A percentile compares a stretch with the other conserved stretches of the same genome.
Evolutionary conservation across 2,797 vertebrate species (phyloP).

Genomic region (Hypotaenidia philippensis): DNA sequence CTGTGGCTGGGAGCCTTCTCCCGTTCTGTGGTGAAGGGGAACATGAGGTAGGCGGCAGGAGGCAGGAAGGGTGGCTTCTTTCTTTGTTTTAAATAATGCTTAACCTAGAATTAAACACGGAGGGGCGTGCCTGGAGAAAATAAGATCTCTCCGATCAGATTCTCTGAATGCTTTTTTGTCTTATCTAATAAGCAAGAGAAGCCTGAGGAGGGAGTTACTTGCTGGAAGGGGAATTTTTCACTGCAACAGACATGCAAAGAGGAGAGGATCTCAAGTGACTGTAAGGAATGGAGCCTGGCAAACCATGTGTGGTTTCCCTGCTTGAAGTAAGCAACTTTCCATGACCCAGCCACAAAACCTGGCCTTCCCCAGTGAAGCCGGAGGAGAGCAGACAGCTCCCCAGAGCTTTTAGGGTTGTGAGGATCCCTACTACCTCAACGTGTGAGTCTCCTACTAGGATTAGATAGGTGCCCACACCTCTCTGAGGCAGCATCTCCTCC

Average conservation of each 20-base stretch:
- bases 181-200: slow-evolving; percentile 32
- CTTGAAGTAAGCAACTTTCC: neutral
- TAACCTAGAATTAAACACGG: slow-evolving; percentile 60
- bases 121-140: slow-evolving; percentile 52
- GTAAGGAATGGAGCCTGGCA: neutral
- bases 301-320: accelerated
- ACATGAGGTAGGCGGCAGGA: too few species aligned
- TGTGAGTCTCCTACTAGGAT: accelerated
- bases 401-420: neutral
- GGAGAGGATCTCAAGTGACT: neutral
- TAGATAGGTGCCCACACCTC: accelerated
- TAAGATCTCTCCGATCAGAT: slow-evolving; percentile 50
- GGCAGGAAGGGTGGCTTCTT: neutral
- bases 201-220: neutral
- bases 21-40: too few species aligned
- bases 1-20: too few species aligned
- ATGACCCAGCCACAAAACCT: neutral
- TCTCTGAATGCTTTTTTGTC: slow-evolving; percentile 62
- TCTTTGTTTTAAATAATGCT: slow-evolving; percentile 22
- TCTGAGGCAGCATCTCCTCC: accelerated
- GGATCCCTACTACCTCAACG: accelerated
- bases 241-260: slow-evolving; percentile 12
- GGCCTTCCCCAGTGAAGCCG: neutral
- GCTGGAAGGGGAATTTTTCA: slow-evolving; percentile 19
- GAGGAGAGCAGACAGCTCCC: neutral